Percentiles rank a stretch among this genome's conserved stretches.
Conservation (phyloP, 2,888 invertebrate genomes). For the Tipula lateralis region DNA sequence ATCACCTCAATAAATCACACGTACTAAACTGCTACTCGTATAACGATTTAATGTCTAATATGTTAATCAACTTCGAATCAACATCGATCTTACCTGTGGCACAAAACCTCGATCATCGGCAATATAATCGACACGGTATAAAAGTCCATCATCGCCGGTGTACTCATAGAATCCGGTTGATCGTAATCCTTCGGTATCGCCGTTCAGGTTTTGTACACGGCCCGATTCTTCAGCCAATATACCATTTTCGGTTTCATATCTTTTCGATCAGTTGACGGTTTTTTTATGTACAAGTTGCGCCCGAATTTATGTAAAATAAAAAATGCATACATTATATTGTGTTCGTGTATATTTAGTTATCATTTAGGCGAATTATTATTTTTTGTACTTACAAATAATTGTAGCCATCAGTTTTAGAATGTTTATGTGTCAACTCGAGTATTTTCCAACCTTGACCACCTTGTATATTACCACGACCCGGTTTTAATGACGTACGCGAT, state of each 20-base stretch:
- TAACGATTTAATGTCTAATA: not conserved
- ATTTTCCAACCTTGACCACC: conserved; percentile 52
- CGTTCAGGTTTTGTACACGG: conserved; percentile 53
- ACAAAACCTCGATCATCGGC: conserved; percentile 55
- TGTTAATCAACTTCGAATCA: not conserved
- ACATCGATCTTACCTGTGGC: conserved; percentile 38
- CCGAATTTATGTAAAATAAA: not conserved
- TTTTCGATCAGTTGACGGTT: conserved; percentile 36
- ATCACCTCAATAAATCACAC: not conserved
- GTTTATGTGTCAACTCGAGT: conserved; percentile 52
- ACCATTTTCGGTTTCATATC: conserved; percentile 56
- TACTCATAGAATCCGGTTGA: conserved; percentile 64
- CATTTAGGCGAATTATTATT: not conserved
- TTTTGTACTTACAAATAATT: conserved; percentile 51
- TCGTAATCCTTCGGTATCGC: conserved; percentile 55
- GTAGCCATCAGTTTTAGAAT: conserved; percentile 52
- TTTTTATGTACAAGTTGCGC: not conserved
- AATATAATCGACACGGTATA: conserved; percentile 53
- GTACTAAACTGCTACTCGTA: not conserved
- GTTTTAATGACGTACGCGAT: conserved; percentile 36
- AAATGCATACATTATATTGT: not conserved
- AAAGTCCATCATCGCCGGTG: conserved; percentile 57
- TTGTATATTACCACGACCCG: conserved; percentile 41
- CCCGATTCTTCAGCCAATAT: conserved; percentile 54
- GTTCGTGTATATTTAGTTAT: not conserved